Base-by-base conservation (phyloP, 64 coral and sea anemone genomes). In the Orbicella faveolata region DNA sequence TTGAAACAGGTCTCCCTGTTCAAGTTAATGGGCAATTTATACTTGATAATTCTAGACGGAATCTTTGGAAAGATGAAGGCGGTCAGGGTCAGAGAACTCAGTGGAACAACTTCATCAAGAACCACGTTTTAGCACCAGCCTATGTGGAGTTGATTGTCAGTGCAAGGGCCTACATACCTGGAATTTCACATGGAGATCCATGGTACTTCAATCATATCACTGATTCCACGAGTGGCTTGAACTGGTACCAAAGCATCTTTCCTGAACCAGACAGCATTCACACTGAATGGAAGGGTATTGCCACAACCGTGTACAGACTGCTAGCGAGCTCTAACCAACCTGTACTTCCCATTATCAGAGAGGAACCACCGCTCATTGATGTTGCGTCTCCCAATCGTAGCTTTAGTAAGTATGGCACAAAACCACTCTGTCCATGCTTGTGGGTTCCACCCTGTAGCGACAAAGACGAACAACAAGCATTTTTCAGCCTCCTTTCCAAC, bases 21-120 rank as follows among this genome's bases (percentile, higher is more conserved):
- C 97, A 99, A 17, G 80, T 99, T 18, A 99, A 96, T 85, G 94
- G 97, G 6, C 91, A 99, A n/a, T 99, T 99, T 88, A 66, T 81
- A 15, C 88, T 99, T 34, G 97, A 99, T 75, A 83, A 85, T 81
- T 90, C 97, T 33, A 90, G 97, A 36, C 62, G 97, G 30, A 91
- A 92, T 44, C 79, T 99, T 73, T 99, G 91, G 93, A 75, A 48
- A 52, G 97, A 99, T 36, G 78, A 92, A 35, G 80, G 88, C 17
- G 59, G 68, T 16, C 76, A 76, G 35, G 94, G 81, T 19, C 37
- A 44, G 48, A 59, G 91, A 26, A 93, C 90, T 33, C 82, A 89
- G 20, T 99, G 97, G 97, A 99, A 99, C 76, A 87, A 91, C 14
- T 99, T 99, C 39, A 75, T 99, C 63, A 96, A 99, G 35, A 63